Percentiles rank a stretch among this genome's conserved stretches.
Conservation (phyloP, 53 echinoderm and acorn worm species). For the Stichopus horrens region DNA sequence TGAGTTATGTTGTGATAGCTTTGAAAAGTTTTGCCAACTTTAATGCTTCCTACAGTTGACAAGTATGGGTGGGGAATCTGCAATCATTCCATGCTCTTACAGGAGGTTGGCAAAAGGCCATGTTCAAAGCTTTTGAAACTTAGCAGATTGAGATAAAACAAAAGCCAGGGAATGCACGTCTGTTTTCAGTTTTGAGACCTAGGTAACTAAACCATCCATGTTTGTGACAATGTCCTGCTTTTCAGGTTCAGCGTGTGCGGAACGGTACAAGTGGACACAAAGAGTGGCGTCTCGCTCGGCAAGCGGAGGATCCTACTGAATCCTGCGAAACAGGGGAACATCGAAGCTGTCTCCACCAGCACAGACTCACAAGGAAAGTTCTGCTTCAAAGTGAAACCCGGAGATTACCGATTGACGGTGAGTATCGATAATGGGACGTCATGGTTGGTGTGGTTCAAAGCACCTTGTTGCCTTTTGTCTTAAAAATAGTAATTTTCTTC, state of each 20-base stretch:
- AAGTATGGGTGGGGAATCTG: too few species aligned
- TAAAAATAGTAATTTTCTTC: neutral
- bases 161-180: too few species aligned
- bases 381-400: conserved; percentile 78
- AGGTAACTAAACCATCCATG: too few species aligned
- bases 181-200: too few species aligned
- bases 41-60: too few species aligned
- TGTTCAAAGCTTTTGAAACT: too few species aligned
- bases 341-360: conserved; percentile 64
- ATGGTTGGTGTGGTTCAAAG: neutral
- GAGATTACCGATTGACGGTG: conserved; percentile 71
- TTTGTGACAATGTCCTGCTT: neutral
- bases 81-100: too few species aligned
- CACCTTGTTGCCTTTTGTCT: neutral
- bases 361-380: conserved; percentile 69
- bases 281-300: conserved; percentile 47
- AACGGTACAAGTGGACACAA: conserved; percentile 61
- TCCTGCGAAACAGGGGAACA: conserved; percentile 64
- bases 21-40: too few species aligned
- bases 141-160: too few species aligned
- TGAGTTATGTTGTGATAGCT: too few species aligned
- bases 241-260: conserved; percentile 87
- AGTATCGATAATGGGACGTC: neutral
- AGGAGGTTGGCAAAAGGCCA: too few species aligned
- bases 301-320: conserved; percentile 59